Percentiles rank a stretch among this genome's conserved stretches.
phyloP scores from a whole-genome alignment of 2,888 invertebrate genomes.

The Allolobophora icterica region DNA sequence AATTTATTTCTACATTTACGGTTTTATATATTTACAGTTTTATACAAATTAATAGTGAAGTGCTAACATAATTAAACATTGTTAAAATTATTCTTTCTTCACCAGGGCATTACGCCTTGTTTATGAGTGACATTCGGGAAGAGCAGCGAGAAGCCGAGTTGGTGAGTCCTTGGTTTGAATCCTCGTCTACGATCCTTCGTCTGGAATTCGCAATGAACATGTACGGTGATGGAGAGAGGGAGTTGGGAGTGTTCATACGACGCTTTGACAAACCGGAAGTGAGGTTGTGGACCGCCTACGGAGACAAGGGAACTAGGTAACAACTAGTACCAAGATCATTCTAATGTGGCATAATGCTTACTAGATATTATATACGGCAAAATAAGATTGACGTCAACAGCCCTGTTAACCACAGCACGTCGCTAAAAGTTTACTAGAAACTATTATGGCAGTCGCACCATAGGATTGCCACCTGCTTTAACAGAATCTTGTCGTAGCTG shows the following conservation, averaged over 20 bases:
- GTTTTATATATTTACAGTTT: no score
- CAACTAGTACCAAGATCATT: background rate
- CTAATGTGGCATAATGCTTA: background rate
- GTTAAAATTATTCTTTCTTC: background rate
- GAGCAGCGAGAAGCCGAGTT: background rate
- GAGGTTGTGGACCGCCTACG: background rate
- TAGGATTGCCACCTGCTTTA: no score
- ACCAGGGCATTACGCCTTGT: background rate
- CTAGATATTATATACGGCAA: no score
- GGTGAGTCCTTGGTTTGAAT: slow-evolving; percentile 20
- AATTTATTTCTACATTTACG: no score
- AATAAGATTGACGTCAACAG: no score
- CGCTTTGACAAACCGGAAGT: background rate
- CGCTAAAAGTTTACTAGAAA: no score
- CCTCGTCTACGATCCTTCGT: background rate
- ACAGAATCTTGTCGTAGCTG: no score
- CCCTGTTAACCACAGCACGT: no score
- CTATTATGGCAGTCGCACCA: no score
- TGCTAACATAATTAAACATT: background rate
- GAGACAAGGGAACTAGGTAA: slow-evolving; percentile 23
- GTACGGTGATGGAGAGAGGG: slow-evolving; percentile 20
- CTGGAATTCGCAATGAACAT: slow-evolving; percentile 28
- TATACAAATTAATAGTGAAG: no score
- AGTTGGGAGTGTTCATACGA: background rate
- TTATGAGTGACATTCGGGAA: background rate